A percentile compares a stretch with the other conserved stretches of the same genome.
Conservation (phyloP, 2,888 invertebrate species). For the Coelinius sp. region DNA sequence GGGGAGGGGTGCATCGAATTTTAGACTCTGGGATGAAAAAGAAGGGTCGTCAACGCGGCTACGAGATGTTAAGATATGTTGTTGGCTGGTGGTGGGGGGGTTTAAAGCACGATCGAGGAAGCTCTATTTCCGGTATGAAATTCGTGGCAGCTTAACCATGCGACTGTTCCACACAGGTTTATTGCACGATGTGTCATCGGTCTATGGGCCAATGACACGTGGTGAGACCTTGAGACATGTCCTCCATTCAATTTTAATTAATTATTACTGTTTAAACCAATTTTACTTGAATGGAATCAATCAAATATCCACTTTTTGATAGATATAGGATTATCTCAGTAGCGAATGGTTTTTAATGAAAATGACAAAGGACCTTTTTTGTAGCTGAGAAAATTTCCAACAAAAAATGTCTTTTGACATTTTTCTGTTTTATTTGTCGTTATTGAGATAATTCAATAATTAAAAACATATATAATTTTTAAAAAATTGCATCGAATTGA, state of each 20-base stretch:
- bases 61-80: not conserved
- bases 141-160: conserved; percentile 34
- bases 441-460: too few species aligned
- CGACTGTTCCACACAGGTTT: conserved; percentile 11
- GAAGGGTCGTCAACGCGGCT: not conserved
- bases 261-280: not conserved
- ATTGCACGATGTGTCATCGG: conserved; percentile 26
- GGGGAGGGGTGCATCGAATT: not conserved
- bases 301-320: too few species aligned
- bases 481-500: too few species aligned
- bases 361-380: too few species aligned
- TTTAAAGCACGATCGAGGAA: conserved; percentile 47
- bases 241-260: not conserved
- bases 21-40: not conserved
- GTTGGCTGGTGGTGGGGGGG: not conserved
- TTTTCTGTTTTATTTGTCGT: too few species aligned
- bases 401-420: too few species aligned
- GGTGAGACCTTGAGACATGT: conserved; percentile 24
- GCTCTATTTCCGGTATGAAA: conserved; percentile 59
- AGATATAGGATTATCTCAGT: too few species aligned
- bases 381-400: too few species aligned
- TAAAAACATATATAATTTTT: too few species aligned
- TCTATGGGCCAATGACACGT: conserved; percentile 30
- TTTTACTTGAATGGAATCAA: too few species aligned
- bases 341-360: too few species aligned